A percentile compares a stretch with the other conserved stretches of the same genome.
Conservation (phyloP, 1,140 invertebrate species). For the Neodiprion lecontei region DNA sequence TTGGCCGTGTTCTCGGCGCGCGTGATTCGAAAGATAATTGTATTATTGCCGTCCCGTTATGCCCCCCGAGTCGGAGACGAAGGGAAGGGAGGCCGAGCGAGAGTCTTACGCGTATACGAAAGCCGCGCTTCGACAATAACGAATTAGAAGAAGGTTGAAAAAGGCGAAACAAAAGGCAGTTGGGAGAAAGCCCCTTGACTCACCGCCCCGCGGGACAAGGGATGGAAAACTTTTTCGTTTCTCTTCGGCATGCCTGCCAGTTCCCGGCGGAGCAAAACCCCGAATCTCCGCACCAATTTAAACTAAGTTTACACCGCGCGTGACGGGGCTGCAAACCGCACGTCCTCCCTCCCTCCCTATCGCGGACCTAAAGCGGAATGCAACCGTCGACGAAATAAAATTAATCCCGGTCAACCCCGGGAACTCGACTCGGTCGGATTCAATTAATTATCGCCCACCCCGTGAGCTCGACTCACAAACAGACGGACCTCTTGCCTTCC, state of each 20-base stretch:
- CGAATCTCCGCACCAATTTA: background rate
- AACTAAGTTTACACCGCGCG: background rate
- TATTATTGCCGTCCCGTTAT: too few relatives aligned
- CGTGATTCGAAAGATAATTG: too few relatives aligned
- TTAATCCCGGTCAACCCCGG: background rate
- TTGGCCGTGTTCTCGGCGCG: too few relatives aligned
- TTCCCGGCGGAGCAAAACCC: background rate
- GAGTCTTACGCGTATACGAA: background rate
- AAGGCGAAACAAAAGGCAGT: too few relatives aligned
- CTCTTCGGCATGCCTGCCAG: background rate
- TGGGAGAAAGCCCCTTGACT: too few relatives aligned
- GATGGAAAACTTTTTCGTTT: background rate
- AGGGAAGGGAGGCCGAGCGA: background rate
- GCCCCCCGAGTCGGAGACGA: background rate
- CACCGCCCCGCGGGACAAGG: background rate
- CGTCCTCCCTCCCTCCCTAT: background rate
- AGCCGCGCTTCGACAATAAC: too few relatives aligned
- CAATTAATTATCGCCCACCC: background rate
- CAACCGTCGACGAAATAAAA: background rate
- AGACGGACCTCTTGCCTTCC: too few relatives aligned
- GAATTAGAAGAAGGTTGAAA: too few relatives aligned
- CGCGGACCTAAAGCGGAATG: background rate
- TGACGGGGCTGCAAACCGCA: constrained; percentile 6
- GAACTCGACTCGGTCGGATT: background rate
- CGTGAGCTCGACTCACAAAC: background rate